A percentile compares a stretch with the other conserved stretches of the same genome.
These are phyloP conservation scores for Onychorhynchus coronatus DNA, from an alignment of 2,113 vertebrate species.

Conservation along the genomic window DNA sequence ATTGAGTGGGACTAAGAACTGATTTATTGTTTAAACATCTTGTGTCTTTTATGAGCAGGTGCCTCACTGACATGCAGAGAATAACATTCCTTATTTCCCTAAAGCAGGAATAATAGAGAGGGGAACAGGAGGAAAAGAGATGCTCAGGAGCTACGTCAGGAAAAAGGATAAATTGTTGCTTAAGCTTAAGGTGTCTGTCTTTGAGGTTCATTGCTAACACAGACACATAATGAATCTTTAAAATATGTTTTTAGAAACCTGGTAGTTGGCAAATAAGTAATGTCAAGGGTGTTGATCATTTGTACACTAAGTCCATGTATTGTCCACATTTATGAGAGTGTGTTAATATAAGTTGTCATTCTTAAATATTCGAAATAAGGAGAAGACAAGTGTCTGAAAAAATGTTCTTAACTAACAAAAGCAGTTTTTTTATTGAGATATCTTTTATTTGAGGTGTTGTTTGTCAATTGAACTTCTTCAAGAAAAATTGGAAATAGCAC, in stretches of 20 bases:
- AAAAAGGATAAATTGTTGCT: background rate
- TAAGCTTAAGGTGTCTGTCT: background rate
- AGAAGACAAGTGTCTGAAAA: background rate
- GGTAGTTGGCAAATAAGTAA: background rate
- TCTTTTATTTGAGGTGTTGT: background rate
- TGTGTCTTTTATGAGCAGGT: background rate
- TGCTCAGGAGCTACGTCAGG: background rate
- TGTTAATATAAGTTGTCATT: background rate
- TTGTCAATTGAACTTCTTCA: background rate
- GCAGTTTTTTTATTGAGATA: background rate
- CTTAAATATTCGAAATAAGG: background rate
- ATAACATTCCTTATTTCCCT: background rate
- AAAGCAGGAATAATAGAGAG: background rate
- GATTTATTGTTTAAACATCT: background rate
- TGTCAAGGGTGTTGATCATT: background rate
- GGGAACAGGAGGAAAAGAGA: background rate
- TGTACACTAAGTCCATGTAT: background rate
- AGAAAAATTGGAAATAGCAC: background rate
- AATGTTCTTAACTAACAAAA: background rate
- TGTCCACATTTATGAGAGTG: background rate
- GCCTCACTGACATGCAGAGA: background rate
- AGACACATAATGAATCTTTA: background rate
- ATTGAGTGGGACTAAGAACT: background rate
- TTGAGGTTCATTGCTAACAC: background rate
- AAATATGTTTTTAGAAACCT: background rate